A percentile compares a stretch with the other conserved stretches of the same genome.
Conservation (phyloP, 2,888 invertebrate genomes). For the Coelopa pilipes region DNA sequence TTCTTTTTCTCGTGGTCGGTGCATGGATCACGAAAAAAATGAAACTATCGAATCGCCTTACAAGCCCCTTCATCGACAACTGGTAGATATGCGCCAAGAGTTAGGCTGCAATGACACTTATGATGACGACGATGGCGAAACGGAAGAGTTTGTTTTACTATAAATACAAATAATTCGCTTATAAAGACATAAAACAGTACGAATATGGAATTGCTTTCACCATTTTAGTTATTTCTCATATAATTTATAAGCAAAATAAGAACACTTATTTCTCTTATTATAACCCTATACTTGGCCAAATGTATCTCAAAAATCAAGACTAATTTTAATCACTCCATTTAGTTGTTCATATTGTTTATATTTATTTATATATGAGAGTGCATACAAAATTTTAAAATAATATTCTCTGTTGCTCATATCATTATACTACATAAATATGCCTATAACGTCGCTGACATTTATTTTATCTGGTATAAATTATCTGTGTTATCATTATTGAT, state of each 20-base stretch:
- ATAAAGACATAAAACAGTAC: neutral
- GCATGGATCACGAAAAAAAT: conserved; percentile 67
- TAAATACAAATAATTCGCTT: conserved; percentile 53
- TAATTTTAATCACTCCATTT: conserved; percentile 45
- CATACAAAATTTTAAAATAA: conserved; percentile 1
- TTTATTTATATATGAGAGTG: conserved; percentile 8
- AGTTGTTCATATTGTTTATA: conserved; percentile 12
- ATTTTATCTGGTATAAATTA: neutral
- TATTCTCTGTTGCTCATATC: too few species aligned
- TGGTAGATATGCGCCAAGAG: conserved; percentile 70
- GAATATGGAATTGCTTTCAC: conserved; percentile 21
- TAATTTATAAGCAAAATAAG: neutral
- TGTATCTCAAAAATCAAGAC: conserved; percentile 59
- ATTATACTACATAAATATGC: too few species aligned
- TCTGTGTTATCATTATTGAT: conserved; percentile 14
- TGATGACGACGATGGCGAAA: conserved; percentile 76
- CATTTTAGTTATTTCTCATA: neutral
- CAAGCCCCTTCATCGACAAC: conserved; percentile 70
- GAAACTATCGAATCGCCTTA: conserved; percentile 66
- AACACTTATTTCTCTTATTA: neutral
- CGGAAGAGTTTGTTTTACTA: conserved; percentile 79
- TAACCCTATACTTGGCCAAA: conserved; percentile 26
- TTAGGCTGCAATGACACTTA: conserved; percentile 69
- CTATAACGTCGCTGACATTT: too few species aligned
- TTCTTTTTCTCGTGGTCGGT: conserved; percentile 80